Evolutionary conservation across 2,113 vertebrate species (phyloP).

Genomic region (Chlorodrepanis virens): DNA sequence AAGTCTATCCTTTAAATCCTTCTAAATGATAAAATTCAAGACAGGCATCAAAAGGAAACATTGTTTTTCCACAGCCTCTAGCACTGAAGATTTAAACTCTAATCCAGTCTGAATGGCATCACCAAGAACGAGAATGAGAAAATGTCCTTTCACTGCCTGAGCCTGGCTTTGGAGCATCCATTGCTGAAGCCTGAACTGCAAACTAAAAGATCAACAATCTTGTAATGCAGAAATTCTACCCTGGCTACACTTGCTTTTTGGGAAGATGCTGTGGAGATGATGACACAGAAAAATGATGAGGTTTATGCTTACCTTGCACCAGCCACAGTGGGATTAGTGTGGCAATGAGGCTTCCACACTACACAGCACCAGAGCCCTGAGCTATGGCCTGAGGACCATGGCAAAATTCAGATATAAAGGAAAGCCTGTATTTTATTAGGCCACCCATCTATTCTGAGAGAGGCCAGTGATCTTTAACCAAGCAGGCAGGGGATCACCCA

Average conservation of each 20-base stretch:
- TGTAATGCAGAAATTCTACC: neutral
- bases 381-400: neutral
- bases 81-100: neutral
- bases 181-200: neutral
- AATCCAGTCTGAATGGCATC: neutral
- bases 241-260: neutral
- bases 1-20: neutral
- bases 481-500: neutral
- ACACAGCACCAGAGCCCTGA: neutral
- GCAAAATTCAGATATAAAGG: neutral
- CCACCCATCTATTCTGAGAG: neutral
- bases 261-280: neutral
- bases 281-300: neutral
- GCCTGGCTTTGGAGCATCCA: neutral
- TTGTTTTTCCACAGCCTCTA: neutral
- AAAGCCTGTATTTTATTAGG: neutral
- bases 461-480: neutral
- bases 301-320: neutral
- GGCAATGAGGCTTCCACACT: neutral
- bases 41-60: neutral
- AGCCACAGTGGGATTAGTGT: neutral
- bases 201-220: neutral
- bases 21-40: neutral
- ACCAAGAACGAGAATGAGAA: neutral
- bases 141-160: neutral